Conservation (phyloP, 2,797 vertebrate species). For the Etheostoma perlongum region DNA sequence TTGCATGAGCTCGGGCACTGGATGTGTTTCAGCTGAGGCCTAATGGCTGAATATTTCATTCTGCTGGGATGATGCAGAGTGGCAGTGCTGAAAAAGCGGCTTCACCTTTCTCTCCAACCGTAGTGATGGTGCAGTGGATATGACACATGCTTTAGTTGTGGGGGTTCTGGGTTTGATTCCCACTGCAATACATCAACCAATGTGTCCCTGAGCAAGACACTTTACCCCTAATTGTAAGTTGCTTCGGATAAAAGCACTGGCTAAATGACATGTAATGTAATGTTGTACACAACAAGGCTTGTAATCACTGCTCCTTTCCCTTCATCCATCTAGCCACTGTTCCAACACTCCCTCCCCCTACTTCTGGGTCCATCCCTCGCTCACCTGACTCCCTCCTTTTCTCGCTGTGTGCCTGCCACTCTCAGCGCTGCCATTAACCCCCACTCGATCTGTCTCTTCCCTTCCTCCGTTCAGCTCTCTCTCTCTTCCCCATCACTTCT, state of each 20-base stretch:
- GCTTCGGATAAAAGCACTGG: too few species aligned
- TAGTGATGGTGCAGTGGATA: too few species aligned
- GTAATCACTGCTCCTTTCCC: constrained; percentile 64
- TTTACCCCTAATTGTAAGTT: too few species aligned
- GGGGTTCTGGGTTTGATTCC: too few species aligned
- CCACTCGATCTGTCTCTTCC: constrained; percentile 46
- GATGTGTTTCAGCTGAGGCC: constrained; percentile 68
- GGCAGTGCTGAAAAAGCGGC: constrained; percentile 55
- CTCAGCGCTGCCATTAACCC: not conserved
- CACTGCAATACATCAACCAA: too few species aligned
- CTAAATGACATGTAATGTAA: too few species aligned
- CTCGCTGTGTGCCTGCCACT: constrained; percentile 16
- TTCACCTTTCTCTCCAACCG: constrained; percentile 55
- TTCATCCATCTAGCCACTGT: constrained; percentile 57
- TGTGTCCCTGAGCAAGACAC: too few species aligned
- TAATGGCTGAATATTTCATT: constrained; percentile 79
- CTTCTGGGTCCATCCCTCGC: constrained; percentile 47
- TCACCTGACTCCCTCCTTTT: constrained; percentile 43
- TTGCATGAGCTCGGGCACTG: constrained; percentile 75
- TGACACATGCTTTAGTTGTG: too few species aligned
- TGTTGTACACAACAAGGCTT: constrained; percentile 54
- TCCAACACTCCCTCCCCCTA: constrained; percentile 20
- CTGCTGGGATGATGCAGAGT: constrained; percentile 72
- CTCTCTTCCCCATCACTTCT: constrained; percentile 23
- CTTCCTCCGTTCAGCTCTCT: not conserved